Evolutionary conservation across 1,140 invertebrate genomes (phyloP).

Genomic region (Euwallacea fornicatus): DNA sequence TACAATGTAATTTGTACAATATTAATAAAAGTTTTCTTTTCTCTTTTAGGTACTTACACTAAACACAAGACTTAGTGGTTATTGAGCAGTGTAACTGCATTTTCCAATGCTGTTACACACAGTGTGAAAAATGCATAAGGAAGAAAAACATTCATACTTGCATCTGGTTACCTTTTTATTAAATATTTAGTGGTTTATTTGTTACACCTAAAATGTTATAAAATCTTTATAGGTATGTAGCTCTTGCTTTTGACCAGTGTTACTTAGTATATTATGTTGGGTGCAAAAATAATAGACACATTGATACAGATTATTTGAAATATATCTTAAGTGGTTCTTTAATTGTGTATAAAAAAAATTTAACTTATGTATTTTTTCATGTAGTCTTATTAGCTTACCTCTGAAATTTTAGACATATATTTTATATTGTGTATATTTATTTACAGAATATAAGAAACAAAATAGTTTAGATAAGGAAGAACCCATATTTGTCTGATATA

Average conservation of each 20-base stretch:
- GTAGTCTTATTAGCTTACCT: conserved; percentile 16
- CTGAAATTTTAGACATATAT: conserved; percentile 17
- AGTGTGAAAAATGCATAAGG: conserved; percentile 87
- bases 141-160: conserved; percentile 92
- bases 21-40: too few species aligned
- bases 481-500: background rate
- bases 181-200: too few species aligned
- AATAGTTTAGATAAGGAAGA: too few species aligned
- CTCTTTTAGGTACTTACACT: conserved; percentile 65
- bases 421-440: too few species aligned
- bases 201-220: too few species aligned
- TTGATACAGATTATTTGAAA: conserved; percentile 13
- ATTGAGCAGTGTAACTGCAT: conserved; percentile 90
- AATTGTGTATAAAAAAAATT: background rate
- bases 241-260: conserved; percentile 25
- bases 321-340: background rate
- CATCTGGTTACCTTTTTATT: conserved; percentile 58
- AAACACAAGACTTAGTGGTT: conserved; percentile 79
- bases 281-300: conserved; percentile 12
- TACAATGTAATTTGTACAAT: too few species aligned
- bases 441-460: too few species aligned
- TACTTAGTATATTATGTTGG: background rate
- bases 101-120: conserved; percentile 97
- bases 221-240: too few species aligned
- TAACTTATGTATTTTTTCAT: conserved; percentile 18